Conservation (phyloP, 2,113 vertebrate species). For the Marmota monax region DNA sequence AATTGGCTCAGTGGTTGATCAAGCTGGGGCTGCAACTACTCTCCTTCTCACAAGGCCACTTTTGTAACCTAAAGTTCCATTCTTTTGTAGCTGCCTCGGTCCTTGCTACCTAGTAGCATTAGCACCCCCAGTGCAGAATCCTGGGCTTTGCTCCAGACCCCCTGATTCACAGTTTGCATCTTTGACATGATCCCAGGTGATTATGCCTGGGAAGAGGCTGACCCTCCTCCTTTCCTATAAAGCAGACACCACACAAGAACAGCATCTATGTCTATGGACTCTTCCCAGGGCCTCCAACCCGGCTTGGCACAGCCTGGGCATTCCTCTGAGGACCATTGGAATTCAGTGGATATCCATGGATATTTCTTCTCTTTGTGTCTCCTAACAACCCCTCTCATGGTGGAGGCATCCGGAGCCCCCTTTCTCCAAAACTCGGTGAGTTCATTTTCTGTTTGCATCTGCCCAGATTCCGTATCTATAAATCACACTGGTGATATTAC, state of each 20-base stretch:
- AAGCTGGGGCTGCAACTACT: neutral
- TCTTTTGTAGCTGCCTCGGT: neutral
- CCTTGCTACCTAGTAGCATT: neutral
- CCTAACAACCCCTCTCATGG: neutral
- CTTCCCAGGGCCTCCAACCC: neutral
- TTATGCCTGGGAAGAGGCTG: neutral
- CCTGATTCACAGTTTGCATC: neutral
- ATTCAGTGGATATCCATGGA: neutral
- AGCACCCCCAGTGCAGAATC: neutral
- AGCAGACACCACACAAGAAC: too few species aligned
- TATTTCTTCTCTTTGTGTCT: neutral
- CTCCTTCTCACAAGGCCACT: neutral
- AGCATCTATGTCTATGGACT: neutral
- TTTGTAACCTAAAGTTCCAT: neutral
- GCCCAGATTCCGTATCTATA: neutral
- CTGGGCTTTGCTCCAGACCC: neutral
- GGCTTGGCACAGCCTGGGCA: neutral
- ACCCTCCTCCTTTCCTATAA: neutral
- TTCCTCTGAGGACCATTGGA: neutral
- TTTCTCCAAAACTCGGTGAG: neutral
- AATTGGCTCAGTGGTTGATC: neutral
- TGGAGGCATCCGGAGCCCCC: fast-evolving
- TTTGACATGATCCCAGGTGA: neutral
- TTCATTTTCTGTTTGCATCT: neutral
- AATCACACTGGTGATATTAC: neutral